A percentile compares a stretch with the other conserved stretches of the same genome.
Conservation (phyloP, 2,888 invertebrate species). For the Euplagia quadripunctaria region DNA sequence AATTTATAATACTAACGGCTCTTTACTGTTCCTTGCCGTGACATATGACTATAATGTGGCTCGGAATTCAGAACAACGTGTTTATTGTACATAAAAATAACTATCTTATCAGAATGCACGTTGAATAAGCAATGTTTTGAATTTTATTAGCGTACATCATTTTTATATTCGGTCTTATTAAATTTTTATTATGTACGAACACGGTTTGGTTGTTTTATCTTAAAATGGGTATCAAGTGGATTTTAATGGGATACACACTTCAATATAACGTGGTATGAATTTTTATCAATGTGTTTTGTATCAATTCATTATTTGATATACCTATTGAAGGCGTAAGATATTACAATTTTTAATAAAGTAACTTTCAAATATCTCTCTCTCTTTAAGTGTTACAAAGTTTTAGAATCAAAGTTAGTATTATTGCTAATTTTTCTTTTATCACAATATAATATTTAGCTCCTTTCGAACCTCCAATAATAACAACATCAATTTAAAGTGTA, state of each 20-base stretch:
- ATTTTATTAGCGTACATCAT: conserved; percentile 69
- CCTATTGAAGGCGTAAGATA: conserved; percentile 21
- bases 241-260: conserved; percentile 30
- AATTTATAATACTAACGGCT: conserved; percentile 73
- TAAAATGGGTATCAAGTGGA: conserved; percentile 39
- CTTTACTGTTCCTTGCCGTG: conserved; percentile 78
- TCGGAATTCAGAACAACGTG: conserved; percentile 77
- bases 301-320: conserved; percentile 40
- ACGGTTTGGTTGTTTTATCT: conserved; percentile 39
- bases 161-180: conserved; percentile 54
- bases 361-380: not conserved
- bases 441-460: no score
- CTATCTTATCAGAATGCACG: conserved; percentile 66
- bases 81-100: conserved; percentile 76
- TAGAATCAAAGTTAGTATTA: not conserved
- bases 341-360: conserved; percentile 6
- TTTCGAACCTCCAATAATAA: no score
- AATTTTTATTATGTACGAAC: conserved; percentile 55
- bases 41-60: conserved; percentile 77
- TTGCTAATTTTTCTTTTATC: not conserved
- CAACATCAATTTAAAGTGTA: no score
- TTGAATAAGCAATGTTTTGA: conserved; percentile 61
- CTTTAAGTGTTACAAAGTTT: not conserved
- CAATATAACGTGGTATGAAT: conserved; percentile 32
- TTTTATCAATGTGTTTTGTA: conserved; percentile 37